These are phyloP conservation scores for Triplophysa rosa DNA, from an alignment of 2,113 vertebrate species.

Conservation along the genomic window DNA sequence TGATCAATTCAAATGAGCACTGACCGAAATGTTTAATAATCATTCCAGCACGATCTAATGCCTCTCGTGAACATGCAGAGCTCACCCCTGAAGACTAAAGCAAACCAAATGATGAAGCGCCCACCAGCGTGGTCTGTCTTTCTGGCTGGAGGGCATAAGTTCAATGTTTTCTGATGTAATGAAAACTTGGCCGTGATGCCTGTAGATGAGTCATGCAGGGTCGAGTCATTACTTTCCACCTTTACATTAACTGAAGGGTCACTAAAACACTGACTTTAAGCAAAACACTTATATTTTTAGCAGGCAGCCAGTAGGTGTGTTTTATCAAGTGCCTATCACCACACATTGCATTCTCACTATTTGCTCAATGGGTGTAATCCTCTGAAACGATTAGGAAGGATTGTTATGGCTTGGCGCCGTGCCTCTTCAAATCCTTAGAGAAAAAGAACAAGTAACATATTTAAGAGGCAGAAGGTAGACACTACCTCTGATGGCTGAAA, in stretches of 20 bases:
- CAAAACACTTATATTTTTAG: slow-evolving; percentile 10
- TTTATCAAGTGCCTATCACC: slow-evolving; percentile 27
- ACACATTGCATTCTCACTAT: not conserved
- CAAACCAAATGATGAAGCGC: slow-evolving; percentile 32
- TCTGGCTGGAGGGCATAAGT: not conserved
- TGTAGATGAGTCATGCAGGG: slow-evolving; percentile 11
- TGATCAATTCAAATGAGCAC: not conserved
- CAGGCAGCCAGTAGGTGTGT: slow-evolving; percentile 16
- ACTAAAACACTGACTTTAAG: slow-evolving; percentile 20
- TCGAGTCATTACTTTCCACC: slow-evolving; percentile 21
- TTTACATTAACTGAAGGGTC: slow-evolving; percentile 22
- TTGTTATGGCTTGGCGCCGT: slow-evolving; percentile 37
- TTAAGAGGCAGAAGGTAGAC: slow-evolving; percentile 25
- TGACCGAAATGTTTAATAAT: not conserved
- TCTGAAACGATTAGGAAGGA: slow-evolving; percentile 44
- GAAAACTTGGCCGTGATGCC: not conserved
- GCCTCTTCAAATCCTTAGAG: slow-evolving; percentile 19
- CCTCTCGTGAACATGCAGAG: slow-evolving; percentile 5
- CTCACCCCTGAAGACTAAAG: not conserved
- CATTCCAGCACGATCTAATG: not conserved
- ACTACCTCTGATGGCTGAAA: not conserved
- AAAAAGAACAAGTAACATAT: slow-evolving; percentile 26
- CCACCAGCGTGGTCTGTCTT: slow-evolving; percentile 25
- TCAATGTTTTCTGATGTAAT: slow-evolving; percentile 17
- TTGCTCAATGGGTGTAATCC: slow-evolving; percentile 34